Base-by-base conservation (phyloP, 2,797 vertebrate genomes). In the Rhyacichthys aspro region DNA sequence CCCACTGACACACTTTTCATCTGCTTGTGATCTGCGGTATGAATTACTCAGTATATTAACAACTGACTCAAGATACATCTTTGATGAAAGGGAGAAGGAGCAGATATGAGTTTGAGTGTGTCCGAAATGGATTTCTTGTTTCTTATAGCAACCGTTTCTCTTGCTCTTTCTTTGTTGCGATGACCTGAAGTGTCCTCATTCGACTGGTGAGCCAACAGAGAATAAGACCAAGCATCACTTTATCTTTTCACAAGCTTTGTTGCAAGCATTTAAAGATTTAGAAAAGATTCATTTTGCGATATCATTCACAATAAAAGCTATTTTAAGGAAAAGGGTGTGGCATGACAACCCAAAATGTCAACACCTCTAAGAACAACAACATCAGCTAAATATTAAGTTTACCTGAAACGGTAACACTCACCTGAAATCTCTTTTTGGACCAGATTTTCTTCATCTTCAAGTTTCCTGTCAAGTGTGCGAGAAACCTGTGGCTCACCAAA, bases 401-500 rank as follows among this genome's bases (percentile, higher is more conserved):
- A 12, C 12, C 12, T 38, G 19, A 38, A 19, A 52, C 38, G 11
- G 14, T 8, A 53, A 6, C 23, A 53, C 94, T 95, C 90, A 97
- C 96, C 95, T 98, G 96, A 91, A 97, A 96, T 84, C 95, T 94
- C 88, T 97, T 97, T 92, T 98, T 98, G 88, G 95, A 96, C 96
- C 96, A 98, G 89, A 97, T 96, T 92, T 97, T 97, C 94, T 98
- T 98, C 96, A 97, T 98, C 83, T 90, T 91, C 79, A 78, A 91
- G 85, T 85, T 84, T 60, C 82, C 65, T 14, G 74, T 81, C 78
- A 78, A 67, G 55, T 28, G 55, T 61, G 71, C 42, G 67, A 57
- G 83, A 87, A 82, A 88, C 88, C 90, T 87, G 86, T 89, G 72
- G 89, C 85, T 87, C 72, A 83, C 68, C 55, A 79, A 72, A 84